These are phyloP conservation scores for Trachythela sp. DNA, from an alignment of 64 coral and sea anemone species.

Conservation along the genomic window DNA sequence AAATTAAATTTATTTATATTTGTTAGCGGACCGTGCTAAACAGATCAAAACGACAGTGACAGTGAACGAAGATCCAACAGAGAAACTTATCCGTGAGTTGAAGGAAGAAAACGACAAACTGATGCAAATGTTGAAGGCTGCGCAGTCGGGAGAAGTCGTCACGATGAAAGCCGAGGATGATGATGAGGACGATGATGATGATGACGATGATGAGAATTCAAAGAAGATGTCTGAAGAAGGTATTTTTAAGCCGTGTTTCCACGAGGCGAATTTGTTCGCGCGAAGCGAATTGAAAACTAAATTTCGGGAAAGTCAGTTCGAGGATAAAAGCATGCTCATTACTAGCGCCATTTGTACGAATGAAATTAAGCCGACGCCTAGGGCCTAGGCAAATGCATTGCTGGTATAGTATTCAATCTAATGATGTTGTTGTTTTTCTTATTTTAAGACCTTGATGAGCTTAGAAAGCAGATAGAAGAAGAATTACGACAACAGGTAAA, in stretches of 20 bases:
- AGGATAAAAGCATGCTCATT: no score
- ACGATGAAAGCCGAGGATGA: slow-evolving; percentile 62
- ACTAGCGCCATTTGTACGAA: no score
- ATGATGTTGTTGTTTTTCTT: background rate
- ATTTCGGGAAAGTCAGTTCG: no score
- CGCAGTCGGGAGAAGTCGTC: slow-evolving; percentile 59
- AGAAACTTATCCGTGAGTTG: slow-evolving; percentile 84
- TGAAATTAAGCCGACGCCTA: background rate
- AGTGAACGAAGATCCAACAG: slow-evolving; percentile 93
- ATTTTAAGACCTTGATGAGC: slow-evolving; percentile 70
- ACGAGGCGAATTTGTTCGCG: no score
- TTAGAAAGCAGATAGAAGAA: slow-evolving; percentile 94
- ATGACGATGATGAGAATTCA: background rate
- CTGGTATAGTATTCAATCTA: background rate
- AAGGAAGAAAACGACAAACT: slow-evolving; percentile 88
- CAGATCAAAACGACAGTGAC: slow-evolving; percentile 90
- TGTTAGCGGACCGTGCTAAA: slow-evolving; percentile 85
- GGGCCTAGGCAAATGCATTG: no score
- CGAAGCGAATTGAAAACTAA: no score
- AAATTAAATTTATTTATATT: background rate
- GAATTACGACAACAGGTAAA: slow-evolving; percentile 76
- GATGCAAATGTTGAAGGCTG: slow-evolving; percentile 77
- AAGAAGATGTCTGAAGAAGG: slow-evolving; percentile 73
- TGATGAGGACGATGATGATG: slow-evolving; percentile 72
- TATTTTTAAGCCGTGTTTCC: background rate